Base-by-base conservation (phyloP, 2,888 invertebrate genomes). In the Protophormia terraenovae region DNA sequence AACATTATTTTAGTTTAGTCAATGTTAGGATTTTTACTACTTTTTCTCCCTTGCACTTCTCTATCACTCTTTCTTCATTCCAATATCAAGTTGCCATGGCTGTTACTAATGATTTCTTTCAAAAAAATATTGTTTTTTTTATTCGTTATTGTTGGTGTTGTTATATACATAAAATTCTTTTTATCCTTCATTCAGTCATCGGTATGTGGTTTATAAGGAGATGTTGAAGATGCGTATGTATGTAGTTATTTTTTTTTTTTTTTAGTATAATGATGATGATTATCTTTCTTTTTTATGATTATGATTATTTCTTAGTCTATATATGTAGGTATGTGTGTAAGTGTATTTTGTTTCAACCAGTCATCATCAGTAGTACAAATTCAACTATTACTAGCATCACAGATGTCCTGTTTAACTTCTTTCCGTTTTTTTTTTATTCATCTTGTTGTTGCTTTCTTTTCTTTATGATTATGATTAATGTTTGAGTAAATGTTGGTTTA, bases 401-500 rank as follows among this genome's bases (percentile, higher is more conserved):
- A 85, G 85, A 85, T 82, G 85, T 85, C 85, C 85, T 82, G 82
- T 75, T 85, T 79, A 71, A 64, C 82, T 81, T 81, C 38, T 81
- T 78, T 75, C 22, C 12, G 24, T 73, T 24, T 41, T 10, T 60
- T n/a, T 58, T 35, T 73, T 22, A 32, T 55, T 58, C 19, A 35
- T 35, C 2, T 76, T 38, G 19, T 77, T 77, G 41, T 66, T 77
- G 29, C 16, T 45, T 71, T 27, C 53, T 64, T 69, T 82, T 75
- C 78, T 58, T 75, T 75, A 75, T 71, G 82, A 79, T 82, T 85
- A 76, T 85, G 85, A 85, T 85, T 85, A 85, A 85, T 85, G 85
- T 82, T 85, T 66, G 47, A 66, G 69, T 79, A 82, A 85, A 85
- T 85, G 85, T 79, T 82, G 78, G 75, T 55, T 71, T 75, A 29